phyloP scores from a whole-genome alignment of 2,888 invertebrate species.

The Scaptodrosophila latifasciaeformis region DNA sequence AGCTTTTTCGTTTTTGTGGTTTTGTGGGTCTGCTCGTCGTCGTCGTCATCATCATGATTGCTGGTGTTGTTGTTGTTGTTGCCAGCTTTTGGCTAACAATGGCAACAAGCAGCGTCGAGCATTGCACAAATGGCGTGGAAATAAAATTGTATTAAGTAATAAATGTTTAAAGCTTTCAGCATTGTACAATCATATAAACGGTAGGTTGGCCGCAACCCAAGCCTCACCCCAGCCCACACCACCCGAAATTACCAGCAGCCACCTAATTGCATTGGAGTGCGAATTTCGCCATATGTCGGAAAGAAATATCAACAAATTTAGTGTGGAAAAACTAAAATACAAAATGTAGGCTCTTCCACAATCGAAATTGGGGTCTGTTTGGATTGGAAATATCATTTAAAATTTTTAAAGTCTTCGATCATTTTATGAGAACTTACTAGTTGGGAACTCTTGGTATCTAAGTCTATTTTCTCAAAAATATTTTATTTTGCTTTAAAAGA shows the following conservation, averaged over 20 bases:
- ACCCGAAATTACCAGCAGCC: too few relatives aligned
- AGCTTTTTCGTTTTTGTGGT: constrained; percentile 24
- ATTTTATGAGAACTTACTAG: too few relatives aligned
- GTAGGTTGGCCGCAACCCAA: neutral
- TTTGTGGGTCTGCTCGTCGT: constrained; percentile 17
- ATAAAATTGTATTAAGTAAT: constrained; percentile 53
- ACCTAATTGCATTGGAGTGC: neutral
- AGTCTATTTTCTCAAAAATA: too few relatives aligned
- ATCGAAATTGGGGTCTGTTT: too few relatives aligned
- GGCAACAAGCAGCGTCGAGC: constrained; percentile 24
- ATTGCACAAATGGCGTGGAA: constrained; percentile 49
- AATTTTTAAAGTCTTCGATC: too few relatives aligned
- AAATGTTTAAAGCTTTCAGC: constrained; percentile 47
- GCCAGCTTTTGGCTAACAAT: constrained; percentile 23
- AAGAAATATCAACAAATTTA: too few relatives aligned
- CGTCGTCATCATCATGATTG: neutral
- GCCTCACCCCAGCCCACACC: neutral
- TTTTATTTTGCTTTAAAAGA: too few relatives aligned
- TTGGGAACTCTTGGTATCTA: too few relatives aligned
- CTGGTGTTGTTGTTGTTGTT: constrained; percentile 20
- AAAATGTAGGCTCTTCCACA: too few relatives aligned
- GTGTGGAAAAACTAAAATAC: too few relatives aligned
- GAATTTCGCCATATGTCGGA: neutral
- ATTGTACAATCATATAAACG: constrained; percentile 34
- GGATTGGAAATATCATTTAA: too few relatives aligned